Percentiles rank a stretch among this genome's conserved stretches.
Evolutionary conservation across 2,888 invertebrate species (phyloP).

Genomic region (Zelleria hepariella): DNA sequence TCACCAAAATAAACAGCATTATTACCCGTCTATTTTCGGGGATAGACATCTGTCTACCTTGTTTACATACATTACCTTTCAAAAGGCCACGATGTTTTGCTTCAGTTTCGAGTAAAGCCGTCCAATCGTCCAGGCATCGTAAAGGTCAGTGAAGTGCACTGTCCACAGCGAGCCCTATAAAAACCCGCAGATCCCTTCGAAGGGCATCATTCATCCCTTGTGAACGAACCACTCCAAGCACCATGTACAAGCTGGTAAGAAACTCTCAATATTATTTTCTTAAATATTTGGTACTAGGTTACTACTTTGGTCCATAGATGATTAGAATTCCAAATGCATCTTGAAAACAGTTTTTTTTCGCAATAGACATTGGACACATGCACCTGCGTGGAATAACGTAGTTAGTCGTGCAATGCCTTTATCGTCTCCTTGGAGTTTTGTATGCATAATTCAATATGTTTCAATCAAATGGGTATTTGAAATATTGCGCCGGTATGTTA

Average conservation of each 20-base stretch:
- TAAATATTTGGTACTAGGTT: neutral
- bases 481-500: neutral
- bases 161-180: conserved; percentile 26
- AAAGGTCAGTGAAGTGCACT: conserved; percentile 32
- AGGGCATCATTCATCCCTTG: conserved; percentile 36
- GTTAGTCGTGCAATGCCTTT: neutral
- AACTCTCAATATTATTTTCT: neutral
- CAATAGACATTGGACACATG: neutral
- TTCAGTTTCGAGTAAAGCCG: conserved; percentile 15
- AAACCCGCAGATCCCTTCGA: conserved; percentile 23
- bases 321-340: neutral
- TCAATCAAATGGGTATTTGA: neutral
- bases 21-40: too few relatives aligned
- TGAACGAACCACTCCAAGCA: conserved; percentile 22
- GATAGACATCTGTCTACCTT: too few relatives aligned
- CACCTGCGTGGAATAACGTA: neutral
- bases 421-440: neutral
- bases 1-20: too few relatives aligned
- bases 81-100: too few relatives aligned
- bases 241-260: conserved; percentile 43
- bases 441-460: neutral
- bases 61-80: too few relatives aligned
- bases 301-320: neutral
- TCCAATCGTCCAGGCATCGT: conserved; percentile 13
- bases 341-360: neutral